phyloP scores from a whole-genome alignment of 2,113 vertebrate species.

The Cnemophilus loriae region DNA sequence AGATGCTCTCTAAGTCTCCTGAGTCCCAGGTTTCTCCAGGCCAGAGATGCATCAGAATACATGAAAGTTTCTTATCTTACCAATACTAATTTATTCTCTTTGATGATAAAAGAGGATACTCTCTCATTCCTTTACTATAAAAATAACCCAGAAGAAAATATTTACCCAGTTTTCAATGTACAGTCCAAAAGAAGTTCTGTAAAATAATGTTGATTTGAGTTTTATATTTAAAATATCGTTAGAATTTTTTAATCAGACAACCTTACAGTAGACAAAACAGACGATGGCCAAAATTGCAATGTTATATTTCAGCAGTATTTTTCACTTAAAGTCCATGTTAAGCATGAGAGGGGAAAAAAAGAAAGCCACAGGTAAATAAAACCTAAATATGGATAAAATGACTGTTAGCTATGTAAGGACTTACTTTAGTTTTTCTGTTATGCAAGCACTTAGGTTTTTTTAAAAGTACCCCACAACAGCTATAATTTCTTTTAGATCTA shows the following conservation, averaged over 20 bases:
- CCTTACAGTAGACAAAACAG: background rate
- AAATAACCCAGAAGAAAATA: background rate
- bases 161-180: background rate
- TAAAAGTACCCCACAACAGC: background rate
- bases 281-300: background rate
- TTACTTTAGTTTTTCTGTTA: background rate
- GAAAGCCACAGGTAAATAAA: background rate
- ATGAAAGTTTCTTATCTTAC: background rate
- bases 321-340: background rate
- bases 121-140: background rate
- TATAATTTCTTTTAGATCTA: background rate
- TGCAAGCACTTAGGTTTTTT: background rate
- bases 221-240: background rate
- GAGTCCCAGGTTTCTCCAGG: background rate
- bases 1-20: background rate
- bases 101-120: background rate
- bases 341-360: background rate
- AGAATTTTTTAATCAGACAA: background rate
- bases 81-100: slow-evolving; percentile 31
- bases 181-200: background rate
- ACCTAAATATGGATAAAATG: background rate
- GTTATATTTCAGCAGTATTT: background rate
- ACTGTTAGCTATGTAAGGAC: background rate
- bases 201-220: background rate
- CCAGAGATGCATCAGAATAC: background rate